Base-by-base conservation (phyloP, 2,888 invertebrate genomes). In the Uloborus plumipes region DNA sequence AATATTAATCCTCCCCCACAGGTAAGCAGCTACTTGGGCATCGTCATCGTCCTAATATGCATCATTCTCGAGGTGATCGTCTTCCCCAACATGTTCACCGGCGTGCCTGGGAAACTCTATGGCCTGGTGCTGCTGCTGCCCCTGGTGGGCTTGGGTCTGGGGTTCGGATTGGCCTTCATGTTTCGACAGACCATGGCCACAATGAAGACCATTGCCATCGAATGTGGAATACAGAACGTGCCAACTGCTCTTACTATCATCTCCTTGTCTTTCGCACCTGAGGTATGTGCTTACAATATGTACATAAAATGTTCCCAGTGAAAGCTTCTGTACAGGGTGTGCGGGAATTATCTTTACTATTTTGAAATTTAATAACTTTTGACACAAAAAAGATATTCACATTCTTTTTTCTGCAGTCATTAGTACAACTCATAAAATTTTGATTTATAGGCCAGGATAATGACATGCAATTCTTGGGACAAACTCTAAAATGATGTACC, bases 141-240 rank as follows among this genome's bases (percentile, higher is more conserved):
- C 2, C 70, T 86, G 22, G 53, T 87, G 20, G 87, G 87, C 16
- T 86, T 87, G 39, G 55, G 71, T 13, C 82, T 88, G n/a, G 88
- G 88, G 20, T 88, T 85, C 71, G 53, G 85, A n/a, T 84, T 87
- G 4, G 87, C 88, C 1, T 80, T 77, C 22, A 74, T 88, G 7
- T 87, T 86, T 74, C 75, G 87, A 13, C 85, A 87, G 85, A 77
- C 85, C 51, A 65, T 82, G 14, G 66, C 71, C 0, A 84, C 72
- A 18, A 83, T 87, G 20, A 82, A 87, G 58, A 88, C 88, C 1
- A 87, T 88, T 26, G 87, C 87, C 64, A 85, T 88, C 50, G 88
- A 88, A 80, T 87, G 88, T 6, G 87, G 88, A 31, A 85, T 88
- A 61, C 88, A 88, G 71, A 88, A 88, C 67, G 87, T 88, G 20